phyloP scores from a whole-genome alignment of 53 echinoderm and acorn worm species.

The Holothuria scabra region DNA sequence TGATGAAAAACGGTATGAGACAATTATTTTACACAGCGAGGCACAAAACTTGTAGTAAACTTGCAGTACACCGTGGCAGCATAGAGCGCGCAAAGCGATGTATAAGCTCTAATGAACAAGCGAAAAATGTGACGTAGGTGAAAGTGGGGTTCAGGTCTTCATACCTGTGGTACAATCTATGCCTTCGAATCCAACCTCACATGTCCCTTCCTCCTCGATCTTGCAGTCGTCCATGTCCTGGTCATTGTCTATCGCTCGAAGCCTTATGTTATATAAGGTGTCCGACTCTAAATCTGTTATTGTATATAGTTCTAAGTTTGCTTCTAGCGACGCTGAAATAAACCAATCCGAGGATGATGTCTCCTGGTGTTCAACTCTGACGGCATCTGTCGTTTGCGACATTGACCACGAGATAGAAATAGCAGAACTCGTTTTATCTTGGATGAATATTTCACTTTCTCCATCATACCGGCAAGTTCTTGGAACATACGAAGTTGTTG shows the following conservation, averaged over 20 bases:
- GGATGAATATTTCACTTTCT: not conserved
- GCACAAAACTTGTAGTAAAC: too few species aligned
- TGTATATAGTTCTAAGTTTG: constrained; percentile 38
- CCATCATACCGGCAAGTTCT: not conserved
- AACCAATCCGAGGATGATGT: constrained; percentile 32
- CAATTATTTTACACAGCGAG: too few species aligned
- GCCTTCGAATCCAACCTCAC: constrained; percentile 48
- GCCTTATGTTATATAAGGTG: constrained; percentile 50
- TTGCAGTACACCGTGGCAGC: too few species aligned
- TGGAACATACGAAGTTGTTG: not conserved
- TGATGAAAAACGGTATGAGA: too few species aligned
- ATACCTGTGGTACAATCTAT: constrained; percentile 53
- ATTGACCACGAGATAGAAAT: constrained; percentile 55
- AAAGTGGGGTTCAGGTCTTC: constrained; percentile 31
- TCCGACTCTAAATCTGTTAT: constrained; percentile 28
- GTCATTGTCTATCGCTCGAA: constrained; percentile 26
- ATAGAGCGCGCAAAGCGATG: too few species aligned
- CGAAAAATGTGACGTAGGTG: not conserved
- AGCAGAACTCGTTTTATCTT: constrained; percentile 34
- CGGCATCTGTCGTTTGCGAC: not conserved
- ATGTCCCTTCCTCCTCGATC: constrained; percentile 37
- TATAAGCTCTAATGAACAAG: not conserved
- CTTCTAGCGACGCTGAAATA: not conserved
- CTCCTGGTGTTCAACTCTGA: constrained; percentile 50
- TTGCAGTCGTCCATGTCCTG: constrained; percentile 18